Base-by-base conservation (phyloP, 2,888 invertebrate genomes). In the Campoplex capitator region DNA sequence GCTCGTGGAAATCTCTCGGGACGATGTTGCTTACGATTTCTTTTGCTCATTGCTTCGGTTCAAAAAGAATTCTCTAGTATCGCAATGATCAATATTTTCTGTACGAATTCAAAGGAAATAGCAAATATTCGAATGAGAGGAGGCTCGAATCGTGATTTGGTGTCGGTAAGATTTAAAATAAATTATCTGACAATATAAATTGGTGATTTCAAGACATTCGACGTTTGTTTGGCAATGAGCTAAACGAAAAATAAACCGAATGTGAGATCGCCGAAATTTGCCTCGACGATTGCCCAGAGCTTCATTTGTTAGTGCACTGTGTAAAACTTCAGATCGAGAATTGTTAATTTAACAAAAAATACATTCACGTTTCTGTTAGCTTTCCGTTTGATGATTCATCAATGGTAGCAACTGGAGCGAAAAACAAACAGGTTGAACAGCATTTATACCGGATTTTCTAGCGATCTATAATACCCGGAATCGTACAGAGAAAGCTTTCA, bases 1-100 rank as follows among this genome's bases (percentile, higher is more conserved):
- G 38, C 16, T 80, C 35, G 75, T 48, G 38, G 70, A 62, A 62
- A 67, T 48, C 67, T 42, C 28, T 35, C 28, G 58, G 51, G 73
- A 51, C 71, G 56, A 76, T n/a, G 76, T 51, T 23, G 11, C 11
- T 45, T 13, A 42, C 9, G 9, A 2, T 45, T 45, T 13, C 9
- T 42, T 11, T 11, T 11, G 45, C 13, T 11, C 45, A 11, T 11
- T 45, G 45, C 11, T 45, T 45, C 45, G 45, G 45, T 45, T 11
- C 45, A 3, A 13, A 45, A 45, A 45, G 11, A 45, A 45, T 45
- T 45, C 13, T 11, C 0, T 11, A 8, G 42, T 9, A 45, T 45
- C 13, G 45, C 13, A 13, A 3, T 45, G 45, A 45, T 45, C 9
- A 0, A 51, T n/a, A 51, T 18, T 51, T 51, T 51, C n/a, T 51